Evolutionary conservation across 2,888 invertebrate species (phyloP), one percentile per base, ranked within the genome.

Genomic region (Lissonota sp.): DNA sequence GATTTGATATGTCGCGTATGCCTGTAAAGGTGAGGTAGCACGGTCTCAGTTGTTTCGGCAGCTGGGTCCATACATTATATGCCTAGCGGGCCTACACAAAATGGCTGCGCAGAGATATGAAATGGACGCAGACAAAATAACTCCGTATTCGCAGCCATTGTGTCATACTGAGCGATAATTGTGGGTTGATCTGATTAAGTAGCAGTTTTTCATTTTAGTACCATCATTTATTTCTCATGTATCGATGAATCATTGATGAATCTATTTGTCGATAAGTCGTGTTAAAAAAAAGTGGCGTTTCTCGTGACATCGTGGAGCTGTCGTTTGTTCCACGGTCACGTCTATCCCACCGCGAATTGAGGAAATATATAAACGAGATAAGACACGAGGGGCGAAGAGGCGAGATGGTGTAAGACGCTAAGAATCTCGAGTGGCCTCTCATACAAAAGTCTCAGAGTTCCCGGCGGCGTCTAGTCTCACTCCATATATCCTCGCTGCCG

Each of bases 281-380:
- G 16, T 0, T 12, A 40, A 66, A 69, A 73, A 62, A 73, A 67
- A n/a, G 46, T 49, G 46, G 42, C 16, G 44, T 37, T 67, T 67
- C 5, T 46, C 51, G 5, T n/a, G 10, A 40, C 40, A 46, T 58
- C 26, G 8, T n/a, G n/a, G 7, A 6, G 16, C 40, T 7, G 51
- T 53, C 10, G 49, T 14, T 69, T 57, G 60, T 80, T 62, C 42
- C 39, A 55, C 37, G 44, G 55, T 49, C 0, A 39, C 42, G 63
- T 57, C 53, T 46, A 53, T 72, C 39, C 14, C 51, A 58, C 10
- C 55, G 51, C 8, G 40, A 63, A 44, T 58, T 58, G 72, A 69
- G 63, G 26, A 80, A 77, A 55, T 39, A 69, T 57, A 80, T 72
- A 72, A 49, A 58, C 49, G 46, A 53, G 73, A 78, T 73, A 77